These are phyloP conservation scores for Netelia virgata DNA, from an alignment of 2,888 invertebrate genomes.

Conservation along the genomic window DNA sequence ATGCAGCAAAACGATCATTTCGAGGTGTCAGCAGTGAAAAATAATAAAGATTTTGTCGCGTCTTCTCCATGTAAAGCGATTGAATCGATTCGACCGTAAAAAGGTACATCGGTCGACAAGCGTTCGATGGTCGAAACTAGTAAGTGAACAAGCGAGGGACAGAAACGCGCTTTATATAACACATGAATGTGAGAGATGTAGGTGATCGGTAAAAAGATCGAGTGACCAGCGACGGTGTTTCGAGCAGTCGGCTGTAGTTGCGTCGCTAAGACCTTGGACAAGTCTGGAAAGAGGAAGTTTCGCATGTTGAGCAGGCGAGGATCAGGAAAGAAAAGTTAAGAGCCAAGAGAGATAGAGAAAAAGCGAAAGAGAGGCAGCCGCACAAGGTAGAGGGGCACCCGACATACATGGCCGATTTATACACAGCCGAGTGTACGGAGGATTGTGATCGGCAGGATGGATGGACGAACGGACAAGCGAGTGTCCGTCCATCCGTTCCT, in stretches of 20 bases:
- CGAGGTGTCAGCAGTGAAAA: no score
- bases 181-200: slow-evolving; percentile 7
- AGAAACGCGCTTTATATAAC: background rate
- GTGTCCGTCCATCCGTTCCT: slow-evolving; percentile 55
- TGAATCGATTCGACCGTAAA: slow-evolving; percentile 61
- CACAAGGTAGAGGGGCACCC: background rate
- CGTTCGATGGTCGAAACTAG: slow-evolving; percentile 30
- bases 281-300: no score
- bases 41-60: no score
- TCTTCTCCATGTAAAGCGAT: slow-evolving; percentile 22
- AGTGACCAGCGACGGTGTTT: slow-evolving; percentile 19
- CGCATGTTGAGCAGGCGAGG: no score
- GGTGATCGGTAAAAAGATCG: slow-evolving; percentile 51
- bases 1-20: no score
- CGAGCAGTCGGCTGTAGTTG: slow-evolving; percentile 9
- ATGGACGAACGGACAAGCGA: slow-evolving; percentile 66
- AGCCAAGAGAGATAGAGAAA: slow-evolving; percentile 29
- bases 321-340: no score
- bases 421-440: slow-evolving; percentile 78
- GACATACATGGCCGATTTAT: slow-evolving; percentile 61
- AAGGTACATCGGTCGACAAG: slow-evolving; percentile 58
- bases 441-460: slow-evolving; percentile 77
- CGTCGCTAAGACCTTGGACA: background rate
- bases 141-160: slow-evolving; percentile 13
- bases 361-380: background rate